A percentile compares a stretch with the other conserved stretches of the same genome.
Conservation (phyloP, 2,888 invertebrate genomes). For the Rutpela maculata region DNA sequence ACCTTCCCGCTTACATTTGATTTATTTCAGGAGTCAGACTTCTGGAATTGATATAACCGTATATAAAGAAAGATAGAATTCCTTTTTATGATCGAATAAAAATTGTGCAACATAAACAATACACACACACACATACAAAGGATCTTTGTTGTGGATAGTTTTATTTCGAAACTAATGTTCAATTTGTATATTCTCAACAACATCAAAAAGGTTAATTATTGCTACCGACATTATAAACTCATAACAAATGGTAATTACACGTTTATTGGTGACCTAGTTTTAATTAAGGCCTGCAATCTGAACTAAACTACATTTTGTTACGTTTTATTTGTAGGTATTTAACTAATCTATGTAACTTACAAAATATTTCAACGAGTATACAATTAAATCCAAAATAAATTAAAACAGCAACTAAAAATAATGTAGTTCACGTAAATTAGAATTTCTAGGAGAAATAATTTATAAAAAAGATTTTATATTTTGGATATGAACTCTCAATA, state of each 20-base stretch:
- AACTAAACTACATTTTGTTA: conserved; percentile 6
- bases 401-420: too few species aligned
- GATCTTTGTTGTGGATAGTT: conserved; percentile 15
- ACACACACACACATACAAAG: not conserved
- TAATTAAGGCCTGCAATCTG: conserved; percentile 20
- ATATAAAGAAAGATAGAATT: not conserved
- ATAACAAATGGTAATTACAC: conserved; percentile 30
- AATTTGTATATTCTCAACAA: not conserved
- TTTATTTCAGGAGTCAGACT: too few species aligned
- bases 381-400: too few species aligned
- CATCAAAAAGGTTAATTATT: conserved; percentile 27
- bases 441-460: too few species aligned
- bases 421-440: too few species aligned
- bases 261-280: conserved; percentile 25
- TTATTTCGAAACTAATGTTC: conserved; percentile 15
- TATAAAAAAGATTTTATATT: too few species aligned
- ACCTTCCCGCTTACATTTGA: too few species aligned
- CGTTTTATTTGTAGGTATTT: conserved; percentile 4
- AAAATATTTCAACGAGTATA: not conserved
- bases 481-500: too few species aligned
- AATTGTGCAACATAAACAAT: not conserved
- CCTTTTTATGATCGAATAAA: conserved; percentile 9
- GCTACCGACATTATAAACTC: conserved; percentile 24
- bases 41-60: not conserved
- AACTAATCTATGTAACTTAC: not conserved